phyloP scores from a whole-genome alignment of 2,113 vertebrate species.

The Phoxinus phoxinus region DNA sequence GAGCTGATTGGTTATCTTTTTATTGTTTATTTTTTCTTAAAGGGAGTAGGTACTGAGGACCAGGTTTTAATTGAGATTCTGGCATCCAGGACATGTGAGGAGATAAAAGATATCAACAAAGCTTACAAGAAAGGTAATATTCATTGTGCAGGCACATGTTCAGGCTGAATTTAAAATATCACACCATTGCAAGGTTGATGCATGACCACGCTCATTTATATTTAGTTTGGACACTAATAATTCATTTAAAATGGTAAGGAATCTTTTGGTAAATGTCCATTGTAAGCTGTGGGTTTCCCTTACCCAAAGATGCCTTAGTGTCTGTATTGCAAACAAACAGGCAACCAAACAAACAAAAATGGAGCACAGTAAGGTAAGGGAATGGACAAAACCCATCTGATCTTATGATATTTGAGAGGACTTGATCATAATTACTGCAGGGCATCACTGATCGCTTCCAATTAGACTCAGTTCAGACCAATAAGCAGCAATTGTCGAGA shows the following conservation, averaged over 20 bases:
- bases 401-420: constrained; percentile 33
- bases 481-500: constrained; percentile 29
- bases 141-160: neutral
- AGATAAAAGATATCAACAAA: constrained; percentile 83
- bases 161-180: neutral
- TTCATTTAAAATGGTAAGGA: too few species aligned
- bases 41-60: constrained; percentile 94
- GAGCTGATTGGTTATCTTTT: constrained; percentile 11
- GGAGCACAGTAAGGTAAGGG: neutral
- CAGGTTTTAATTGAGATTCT: constrained; percentile 92
- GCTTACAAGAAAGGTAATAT: constrained; percentile 89
- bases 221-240: neutral
- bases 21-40: neutral
- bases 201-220: neutral
- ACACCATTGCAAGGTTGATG: neutral
- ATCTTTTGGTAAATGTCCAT: neutral
- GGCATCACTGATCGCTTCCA: constrained; percentile 5
- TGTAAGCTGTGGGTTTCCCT: neutral
- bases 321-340: constrained; percentile 6
- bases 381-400: constrained; percentile 15
- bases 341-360: constrained; percentile 25
- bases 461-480: constrained; percentile 37
- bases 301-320: neutral
- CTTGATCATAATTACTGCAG: constrained; percentile 23
- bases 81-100: constrained; percentile 84